Evolutionary conservation across 1,140 invertebrate genomes (phyloP), one percentile per base, ranked within the genome.

Genomic region (Trissolcus basalis): DNA sequence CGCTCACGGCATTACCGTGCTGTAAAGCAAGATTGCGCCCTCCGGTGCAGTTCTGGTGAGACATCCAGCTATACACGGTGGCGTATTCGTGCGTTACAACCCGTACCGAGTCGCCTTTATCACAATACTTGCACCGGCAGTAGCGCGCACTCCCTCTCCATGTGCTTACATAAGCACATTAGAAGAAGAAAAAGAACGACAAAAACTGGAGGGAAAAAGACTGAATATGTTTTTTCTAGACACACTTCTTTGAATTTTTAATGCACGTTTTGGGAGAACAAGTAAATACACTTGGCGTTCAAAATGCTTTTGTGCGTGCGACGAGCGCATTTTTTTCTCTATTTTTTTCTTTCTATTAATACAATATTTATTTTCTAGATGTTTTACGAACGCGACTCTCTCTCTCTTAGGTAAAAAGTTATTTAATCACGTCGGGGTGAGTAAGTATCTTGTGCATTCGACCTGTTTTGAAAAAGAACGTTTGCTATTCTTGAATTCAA

Each of bases 11-110:
- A 47, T 71, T 60, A 75, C 60, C 16, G 33, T 55, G 73, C 65
- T 33, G 63, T 72, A 55, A 69, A 77, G 60, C 71, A 79, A 79
- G 79, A 85, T 83, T 81, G 73, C 72, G 80, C 78, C 80, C 80
- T 68, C 77, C 80, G 79, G 79, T 83, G 80, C 67, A 54, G 68
- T 80, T 60, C 75, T 72, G 64, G 13, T 14, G 16, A 77, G 64
- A 64, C 70, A 79, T 59, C 47, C 44, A 14, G 5, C 4, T 41
- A 61, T 35, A 27, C 19, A 27, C 19, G 19, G 19, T 27, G 19
- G 72, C 50, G 70, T 77, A 58, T 70, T 68, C 61, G 69, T 73
- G 41, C 59, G 70, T 41, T 58, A 43, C 71, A 53, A 69, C 55
- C 54, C 72, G 50, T 61, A 43, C 48, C 73, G 65, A 78, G 50